These are phyloP conservation scores for Thomomys bottae DNA, from an alignment of 2,113 vertebrate species.

Conservation along the genomic window DNA sequence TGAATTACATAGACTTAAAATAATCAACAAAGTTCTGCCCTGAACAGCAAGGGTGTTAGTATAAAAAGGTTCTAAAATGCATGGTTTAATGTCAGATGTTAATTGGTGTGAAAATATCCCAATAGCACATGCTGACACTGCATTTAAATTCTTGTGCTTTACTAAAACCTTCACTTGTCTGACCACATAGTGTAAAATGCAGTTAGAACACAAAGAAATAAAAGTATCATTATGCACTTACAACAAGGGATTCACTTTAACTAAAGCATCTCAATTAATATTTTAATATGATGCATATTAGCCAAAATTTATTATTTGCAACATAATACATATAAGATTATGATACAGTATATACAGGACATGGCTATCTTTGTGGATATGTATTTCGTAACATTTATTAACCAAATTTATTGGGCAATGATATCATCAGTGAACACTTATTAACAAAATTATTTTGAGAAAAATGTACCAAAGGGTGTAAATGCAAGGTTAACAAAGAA, in stretches of 20 bases:
- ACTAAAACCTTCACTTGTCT: neutral
- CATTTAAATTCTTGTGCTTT: neutral
- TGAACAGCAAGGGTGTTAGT: neutral
- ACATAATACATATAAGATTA: neutral
- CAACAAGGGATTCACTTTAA: neutral
- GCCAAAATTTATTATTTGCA: neutral
- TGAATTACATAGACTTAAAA: neutral
- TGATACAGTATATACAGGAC: neutral
- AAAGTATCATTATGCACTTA: too few species aligned
- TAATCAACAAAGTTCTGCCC: neutral
- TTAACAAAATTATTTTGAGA: too few species aligned
- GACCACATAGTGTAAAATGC: neutral
- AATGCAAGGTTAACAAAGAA: too few species aligned
- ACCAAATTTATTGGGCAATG: neutral
- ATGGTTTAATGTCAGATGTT: neutral
- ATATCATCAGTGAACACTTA: too few species aligned
- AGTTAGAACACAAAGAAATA: neutral
- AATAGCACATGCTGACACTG: neutral
- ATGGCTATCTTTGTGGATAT: neutral
- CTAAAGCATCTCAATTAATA: neutral
- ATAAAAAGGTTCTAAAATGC: neutral
- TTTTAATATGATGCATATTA: neutral
- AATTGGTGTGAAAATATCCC: neutral
- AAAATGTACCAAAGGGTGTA: too few species aligned
- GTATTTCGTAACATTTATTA: neutral